Conservation (phyloP, 1,140 invertebrate species). For the Tenebrio molitor region DNA sequence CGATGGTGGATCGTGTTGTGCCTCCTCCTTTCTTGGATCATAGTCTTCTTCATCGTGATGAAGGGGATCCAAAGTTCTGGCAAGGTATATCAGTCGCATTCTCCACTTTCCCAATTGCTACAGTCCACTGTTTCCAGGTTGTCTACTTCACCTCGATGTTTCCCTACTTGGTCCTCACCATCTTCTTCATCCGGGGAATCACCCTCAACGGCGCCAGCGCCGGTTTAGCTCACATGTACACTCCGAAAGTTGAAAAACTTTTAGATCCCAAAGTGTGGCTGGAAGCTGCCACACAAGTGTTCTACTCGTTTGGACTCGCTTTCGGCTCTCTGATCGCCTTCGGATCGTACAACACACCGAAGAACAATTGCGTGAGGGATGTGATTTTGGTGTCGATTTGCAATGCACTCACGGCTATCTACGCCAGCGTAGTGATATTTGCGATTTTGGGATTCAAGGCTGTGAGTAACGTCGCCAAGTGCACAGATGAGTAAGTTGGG, state of each 20-base stretch:
- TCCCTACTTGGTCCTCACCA: conserved; percentile 94
- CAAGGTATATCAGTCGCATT: conserved; percentile 76
- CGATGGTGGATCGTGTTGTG: conserved; percentile 97
- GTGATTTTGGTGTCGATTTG: conserved; percentile 90
- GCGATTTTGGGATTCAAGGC: conserved; percentile 91
- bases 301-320: conserved; percentile 94
- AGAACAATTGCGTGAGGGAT: conserved; percentile 93
- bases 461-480: conserved; percentile 83
- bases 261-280: conserved; percentile 89
- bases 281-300: conserved; percentile 95
- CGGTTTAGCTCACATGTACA: conserved; percentile 93
- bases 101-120: background rate
- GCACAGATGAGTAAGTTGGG: conserved; percentile 16
- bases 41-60: conserved; percentile 98
- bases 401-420: conserved; percentile 93
- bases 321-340: conserved; percentile 94
- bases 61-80: conserved; percentile 98
- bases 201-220: conserved; percentile 90
- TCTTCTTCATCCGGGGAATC: conserved; percentile 94
- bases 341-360: conserved; percentile 90
- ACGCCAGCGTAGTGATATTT: conserved; percentile 93
- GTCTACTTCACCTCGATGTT: conserved; percentile 97
- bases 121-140: conserved; percentile 74
- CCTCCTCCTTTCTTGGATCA: conserved; percentile 91
- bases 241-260: conserved; percentile 88